These are phyloP conservation scores for Drosophila emarginata DNA, from an alignment of 2,888 invertebrate genomes.

Conservation along the genomic window DNA sequence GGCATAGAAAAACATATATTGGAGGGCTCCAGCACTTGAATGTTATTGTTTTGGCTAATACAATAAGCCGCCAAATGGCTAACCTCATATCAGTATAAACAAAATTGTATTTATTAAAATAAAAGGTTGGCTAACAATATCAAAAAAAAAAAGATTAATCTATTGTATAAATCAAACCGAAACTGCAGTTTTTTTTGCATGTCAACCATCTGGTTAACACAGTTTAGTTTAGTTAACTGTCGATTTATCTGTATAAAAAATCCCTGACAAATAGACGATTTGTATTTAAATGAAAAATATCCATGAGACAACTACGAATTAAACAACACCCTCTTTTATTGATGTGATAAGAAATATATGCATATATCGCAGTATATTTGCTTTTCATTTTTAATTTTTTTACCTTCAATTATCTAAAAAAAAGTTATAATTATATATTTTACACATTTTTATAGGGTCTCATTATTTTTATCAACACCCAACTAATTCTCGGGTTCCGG, in stretches of 20 bases:
- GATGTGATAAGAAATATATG: too few relatives aligned
- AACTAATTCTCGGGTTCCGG: conserved; percentile 17
- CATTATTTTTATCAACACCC: too few relatives aligned
- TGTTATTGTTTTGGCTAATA: conserved; percentile 35
- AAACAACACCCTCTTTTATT: background rate
- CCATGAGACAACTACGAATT: background rate
- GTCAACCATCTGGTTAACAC: background rate
- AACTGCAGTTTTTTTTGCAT: conserved; percentile 2
- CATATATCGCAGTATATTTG: too few relatives aligned
- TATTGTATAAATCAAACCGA: too few relatives aligned
- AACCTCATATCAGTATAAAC: background rate
- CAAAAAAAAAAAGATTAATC: too few relatives aligned
- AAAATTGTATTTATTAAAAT: background rate
- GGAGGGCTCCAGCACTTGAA: conserved; percentile 42
- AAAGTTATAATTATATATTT: too few relatives aligned
- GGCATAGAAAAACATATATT: background rate
- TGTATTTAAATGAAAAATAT: background rate
- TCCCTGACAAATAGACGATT: background rate
- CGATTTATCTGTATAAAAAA: background rate
- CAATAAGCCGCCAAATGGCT: background rate
- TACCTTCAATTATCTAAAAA: too few relatives aligned
- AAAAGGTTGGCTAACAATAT: background rate
- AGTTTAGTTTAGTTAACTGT: background rate
- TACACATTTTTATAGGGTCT: too few relatives aligned
- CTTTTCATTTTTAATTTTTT: too few relatives aligned